These are phyloP conservation scores for Rhinolophus ferrumequinum DNA, from an alignment of 2,113 vertebrate genomes.

Conservation along the genomic window DNA sequence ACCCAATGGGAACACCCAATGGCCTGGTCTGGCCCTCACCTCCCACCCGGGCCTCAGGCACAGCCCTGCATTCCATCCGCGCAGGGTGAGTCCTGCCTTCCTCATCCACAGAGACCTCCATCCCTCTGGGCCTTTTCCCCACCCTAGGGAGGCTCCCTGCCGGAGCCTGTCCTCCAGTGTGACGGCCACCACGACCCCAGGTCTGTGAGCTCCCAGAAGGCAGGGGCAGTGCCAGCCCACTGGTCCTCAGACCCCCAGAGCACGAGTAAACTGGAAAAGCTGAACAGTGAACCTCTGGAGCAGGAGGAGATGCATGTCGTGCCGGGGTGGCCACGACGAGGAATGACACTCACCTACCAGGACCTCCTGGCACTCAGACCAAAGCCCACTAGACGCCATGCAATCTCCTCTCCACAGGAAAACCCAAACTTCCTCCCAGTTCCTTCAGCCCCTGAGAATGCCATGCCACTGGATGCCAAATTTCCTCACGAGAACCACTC, in stretches of 20 bases:
- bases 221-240: background rate
- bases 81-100: background rate
- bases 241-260: background rate
- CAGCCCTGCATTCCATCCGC: background rate
- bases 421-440: background rate
- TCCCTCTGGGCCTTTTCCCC: background rate
- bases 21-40: background rate
- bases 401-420: background rate
- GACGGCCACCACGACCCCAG: background rate
- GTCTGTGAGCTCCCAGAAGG: background rate
- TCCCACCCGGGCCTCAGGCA: background rate
- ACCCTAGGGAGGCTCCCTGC: background rate
- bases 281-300: background rate
- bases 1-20: no score
- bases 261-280: background rate
- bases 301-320: rapidly evolving
- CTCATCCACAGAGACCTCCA: background rate
- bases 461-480: background rate
- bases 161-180: background rate
- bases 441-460: background rate
- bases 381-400: background rate
- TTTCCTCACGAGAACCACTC: background rate
- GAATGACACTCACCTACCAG: rapidly evolving
- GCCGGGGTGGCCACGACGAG: background rate
- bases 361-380: background rate